Conservation (phyloP, 2,888 invertebrate genomes). For the Acrocyrtus sp. region DNA sequence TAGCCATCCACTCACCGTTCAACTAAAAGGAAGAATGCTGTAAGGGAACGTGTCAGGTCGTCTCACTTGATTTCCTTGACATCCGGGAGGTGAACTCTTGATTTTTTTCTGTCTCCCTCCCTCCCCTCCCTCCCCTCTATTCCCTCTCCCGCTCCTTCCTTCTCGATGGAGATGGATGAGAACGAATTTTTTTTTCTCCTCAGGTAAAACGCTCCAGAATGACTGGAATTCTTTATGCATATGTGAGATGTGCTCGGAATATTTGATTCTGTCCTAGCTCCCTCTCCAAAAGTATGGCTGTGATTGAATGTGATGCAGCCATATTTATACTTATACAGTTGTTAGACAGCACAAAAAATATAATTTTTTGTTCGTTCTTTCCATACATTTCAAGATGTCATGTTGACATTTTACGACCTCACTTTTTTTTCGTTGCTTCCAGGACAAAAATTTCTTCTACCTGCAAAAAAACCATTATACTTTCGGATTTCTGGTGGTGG, state of each 20-base stretch:
- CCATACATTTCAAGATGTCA: constrained; percentile 6
- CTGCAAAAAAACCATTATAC: too few species aligned
- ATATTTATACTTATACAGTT: background rate
- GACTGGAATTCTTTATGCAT: constrained; percentile 26
- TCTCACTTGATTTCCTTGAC: constrained; percentile 33
- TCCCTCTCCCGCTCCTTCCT: constrained; percentile 10
- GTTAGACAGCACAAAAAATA: too few species aligned
- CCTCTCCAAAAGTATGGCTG: background rate
- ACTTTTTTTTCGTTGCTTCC: too few species aligned
- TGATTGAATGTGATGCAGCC: background rate
- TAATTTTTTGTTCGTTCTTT: background rate
- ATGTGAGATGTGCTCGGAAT: constrained; percentile 28
- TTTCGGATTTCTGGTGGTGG: too few species aligned
- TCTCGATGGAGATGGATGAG: constrained; percentile 19
- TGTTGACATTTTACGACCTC: constrained; percentile 34
- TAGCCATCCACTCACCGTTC: too few species aligned
- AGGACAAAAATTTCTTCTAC: too few species aligned
- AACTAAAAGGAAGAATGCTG: too few species aligned
- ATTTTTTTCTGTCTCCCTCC: too few species aligned
- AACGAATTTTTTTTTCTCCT: constrained; percentile 22
- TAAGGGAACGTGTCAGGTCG: constrained; percentile 4
- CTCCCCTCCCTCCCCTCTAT: background rate
- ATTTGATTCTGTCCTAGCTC: constrained; percentile 11
- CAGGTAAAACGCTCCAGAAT: constrained; percentile 4
- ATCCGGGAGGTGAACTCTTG: too few species aligned